Percentiles rank a stretch among this genome's conserved stretches.
phyloP scores from a whole-genome alignment of 2,797 vertebrate genomes.

The Lindbergichthys nudifrons region DNA sequence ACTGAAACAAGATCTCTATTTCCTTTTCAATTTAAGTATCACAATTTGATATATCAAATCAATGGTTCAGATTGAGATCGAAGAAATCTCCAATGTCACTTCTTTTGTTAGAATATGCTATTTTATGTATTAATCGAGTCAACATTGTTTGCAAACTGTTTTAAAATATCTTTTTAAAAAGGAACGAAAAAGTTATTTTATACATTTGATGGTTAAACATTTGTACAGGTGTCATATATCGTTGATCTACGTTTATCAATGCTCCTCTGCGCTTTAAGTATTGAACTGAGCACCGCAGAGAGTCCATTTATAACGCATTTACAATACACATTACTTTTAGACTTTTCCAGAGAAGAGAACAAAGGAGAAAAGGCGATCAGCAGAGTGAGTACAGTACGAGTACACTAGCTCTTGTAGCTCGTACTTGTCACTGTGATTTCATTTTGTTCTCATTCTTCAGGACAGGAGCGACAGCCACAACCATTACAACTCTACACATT shows the following conservation, averaged over 20 bases:
- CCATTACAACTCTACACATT: conserved; percentile 32
- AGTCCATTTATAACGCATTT: neutral
- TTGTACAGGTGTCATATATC: no score
- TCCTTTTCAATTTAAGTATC: neutral
- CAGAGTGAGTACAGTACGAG: conserved; percentile 19
- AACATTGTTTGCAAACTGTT: no score
- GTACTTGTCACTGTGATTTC: conserved; percentile 45
- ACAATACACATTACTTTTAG: neutral
- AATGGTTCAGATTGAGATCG: neutral
- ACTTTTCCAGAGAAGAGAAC: conserved; percentile 1
- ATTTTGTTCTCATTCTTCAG: conserved; percentile 37
- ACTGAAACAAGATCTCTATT: neutral
- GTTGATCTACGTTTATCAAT: no score
- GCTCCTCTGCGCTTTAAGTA: neutral
- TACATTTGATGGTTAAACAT: neutral
- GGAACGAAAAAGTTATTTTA: no score
- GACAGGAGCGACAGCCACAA: conserved; percentile 45
- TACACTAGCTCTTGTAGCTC: conserved; percentile 24
- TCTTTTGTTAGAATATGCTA: no score
- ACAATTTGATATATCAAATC: neutral
- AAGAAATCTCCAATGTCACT: no score
- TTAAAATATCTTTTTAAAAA: no score
- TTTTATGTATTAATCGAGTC: no score
- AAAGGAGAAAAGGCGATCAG: neutral
- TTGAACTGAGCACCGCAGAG: neutral